Percentiles rank a stretch among this genome's conserved stretches.
Conservation (phyloP, 2,797 vertebrate species). For the Schizopygopsis pylzovi region DNA sequence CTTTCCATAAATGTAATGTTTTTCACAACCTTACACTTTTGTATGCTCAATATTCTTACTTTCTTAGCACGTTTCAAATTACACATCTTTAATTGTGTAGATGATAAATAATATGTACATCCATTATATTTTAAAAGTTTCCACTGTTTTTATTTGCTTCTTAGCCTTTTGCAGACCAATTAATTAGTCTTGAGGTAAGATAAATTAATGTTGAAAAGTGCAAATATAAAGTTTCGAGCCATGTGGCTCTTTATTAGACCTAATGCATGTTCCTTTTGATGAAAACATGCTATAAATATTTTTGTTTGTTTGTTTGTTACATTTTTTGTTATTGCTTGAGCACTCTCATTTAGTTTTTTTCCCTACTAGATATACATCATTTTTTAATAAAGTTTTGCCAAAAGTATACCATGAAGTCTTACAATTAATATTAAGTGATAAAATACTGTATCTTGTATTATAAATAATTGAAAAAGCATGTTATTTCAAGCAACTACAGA, state of each 20-base stretch:
- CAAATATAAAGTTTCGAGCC: neutral
- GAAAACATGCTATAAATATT: conserved; percentile 1
- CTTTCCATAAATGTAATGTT: neutral
- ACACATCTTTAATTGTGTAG: neutral
- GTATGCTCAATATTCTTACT: neutral
- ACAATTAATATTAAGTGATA: too few relatives aligned
- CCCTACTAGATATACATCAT: neutral
- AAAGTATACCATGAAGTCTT: neutral
- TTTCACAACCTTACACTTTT: neutral
- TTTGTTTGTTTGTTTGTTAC: neutral
- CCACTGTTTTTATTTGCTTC: neutral
- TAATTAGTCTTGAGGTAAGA: conserved; percentile 9
- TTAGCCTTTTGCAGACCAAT: neutral
- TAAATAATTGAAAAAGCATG: neutral
- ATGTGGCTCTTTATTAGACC: neutral
- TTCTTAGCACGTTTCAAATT: neutral
- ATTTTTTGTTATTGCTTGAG: neutral
- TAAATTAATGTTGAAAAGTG: neutral
- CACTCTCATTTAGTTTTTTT: neutral
- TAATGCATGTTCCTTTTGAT: neutral
- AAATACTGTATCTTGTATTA: neutral
- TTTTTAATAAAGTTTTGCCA: neutral
- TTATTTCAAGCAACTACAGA: too few relatives aligned
- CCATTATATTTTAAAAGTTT: neutral
- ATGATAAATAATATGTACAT: neutral